Base-by-base conservation (phyloP, 2,797 vertebrate species). In the Pithecia hirsuta region DNA sequence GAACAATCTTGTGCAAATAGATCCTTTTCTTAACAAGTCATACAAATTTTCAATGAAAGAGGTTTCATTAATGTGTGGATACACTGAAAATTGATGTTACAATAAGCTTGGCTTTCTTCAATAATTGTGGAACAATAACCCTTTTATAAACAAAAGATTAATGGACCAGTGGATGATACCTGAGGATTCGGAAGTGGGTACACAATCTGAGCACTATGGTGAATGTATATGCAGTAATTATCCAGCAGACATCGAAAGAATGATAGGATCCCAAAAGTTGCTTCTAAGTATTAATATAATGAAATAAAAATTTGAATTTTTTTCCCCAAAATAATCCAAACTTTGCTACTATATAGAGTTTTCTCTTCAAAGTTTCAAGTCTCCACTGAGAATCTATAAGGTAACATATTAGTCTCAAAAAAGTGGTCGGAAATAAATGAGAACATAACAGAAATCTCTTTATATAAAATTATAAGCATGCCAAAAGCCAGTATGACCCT, bases 331-430 rank as follows among this genome's bases (percentile, higher is more conserved):
- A 67, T 17, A 67, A 67, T 67, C 33, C 33, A 33, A 67, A 1
- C 6, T 94, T 82, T 91, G 26, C 59, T 89, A 24, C 33, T 78
- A 13, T 26, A 44, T 70, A 41, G 46, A 1, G 57, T 94, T 94
- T 97, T 97, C 14, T 26, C 67, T 89, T 86, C 20, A 90, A 85
- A 72, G 13, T 91, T 97, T 44, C 72, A 93, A 76, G n/a, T 95
- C 22, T 95, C 67, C n/a, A 79, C 57, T 28, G 36, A 84, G 55
- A 95, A 86, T 33, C 50, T 89, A 11, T 46, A 22, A 86, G 76
- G 41, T 55, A 89, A 82, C 33, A 61, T 52, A 76, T 67, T 81
- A 75, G 50, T 70, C 20, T 82, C 67, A 41, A 85, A 44, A 89
- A 76, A 89, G 36, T 33, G 6, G 30, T 89, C 11, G 19, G 50